phyloP scores from a whole-genome alignment of 2,888 invertebrate species.

The Agrochola litura region DNA sequence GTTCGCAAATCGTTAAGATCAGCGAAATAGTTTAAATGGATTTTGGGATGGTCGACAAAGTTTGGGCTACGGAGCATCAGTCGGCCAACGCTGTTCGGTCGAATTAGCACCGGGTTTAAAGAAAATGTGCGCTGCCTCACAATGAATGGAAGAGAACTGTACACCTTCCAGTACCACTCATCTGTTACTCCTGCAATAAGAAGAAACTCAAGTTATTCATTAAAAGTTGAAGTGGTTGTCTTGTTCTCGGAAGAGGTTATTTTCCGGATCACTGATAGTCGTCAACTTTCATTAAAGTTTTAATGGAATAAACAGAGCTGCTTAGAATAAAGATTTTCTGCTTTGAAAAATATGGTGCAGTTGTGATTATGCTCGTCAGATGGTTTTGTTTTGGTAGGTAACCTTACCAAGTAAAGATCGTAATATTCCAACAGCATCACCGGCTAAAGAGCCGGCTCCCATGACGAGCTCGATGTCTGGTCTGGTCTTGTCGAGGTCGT shows the following conservation, averaged over 20 bases:
- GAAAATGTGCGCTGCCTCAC: slow-evolving; percentile 91
- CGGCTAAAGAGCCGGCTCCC: slow-evolving; percentile 94
- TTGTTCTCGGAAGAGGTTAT: slow-evolving; percentile 18
- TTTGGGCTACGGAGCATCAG: slow-evolving; percentile 93
- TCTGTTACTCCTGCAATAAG: slow-evolving; percentile 89
- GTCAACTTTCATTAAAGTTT: slow-evolving; percentile 41
- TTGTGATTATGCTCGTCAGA: neutral
- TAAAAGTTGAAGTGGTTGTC: slow-evolving; percentile 16
- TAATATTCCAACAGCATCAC: slow-evolving; percentile 93
- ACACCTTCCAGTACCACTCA: slow-evolving; percentile 90
- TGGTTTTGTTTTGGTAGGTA: neutral
- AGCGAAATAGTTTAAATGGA: slow-evolving; percentile 96
- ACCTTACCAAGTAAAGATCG: slow-evolving; percentile 91
- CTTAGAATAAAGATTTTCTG: slow-evolving; percentile 6
- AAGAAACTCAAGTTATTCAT: slow-evolving; percentile 40
- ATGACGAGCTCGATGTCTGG: slow-evolving; percentile 96
- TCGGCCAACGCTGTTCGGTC: slow-evolving; percentile 94
- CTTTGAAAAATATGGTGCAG: slow-evolving; percentile 9
- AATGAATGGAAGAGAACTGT: slow-evolving; percentile 83
- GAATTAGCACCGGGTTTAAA: slow-evolving; percentile 93
- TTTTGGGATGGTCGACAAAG: slow-evolving; percentile 94
- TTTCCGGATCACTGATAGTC: slow-evolving; percentile 43
- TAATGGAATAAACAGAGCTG: slow-evolving; percentile 40
- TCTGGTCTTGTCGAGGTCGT: slow-evolving; percentile 92
- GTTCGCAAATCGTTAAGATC: slow-evolving; percentile 93